Evolutionary conservation across 2,113 vertebrate genomes (phyloP), one percentile per base, ranked within the genome.

Genomic region (Limnothrissa miodon): DNA sequence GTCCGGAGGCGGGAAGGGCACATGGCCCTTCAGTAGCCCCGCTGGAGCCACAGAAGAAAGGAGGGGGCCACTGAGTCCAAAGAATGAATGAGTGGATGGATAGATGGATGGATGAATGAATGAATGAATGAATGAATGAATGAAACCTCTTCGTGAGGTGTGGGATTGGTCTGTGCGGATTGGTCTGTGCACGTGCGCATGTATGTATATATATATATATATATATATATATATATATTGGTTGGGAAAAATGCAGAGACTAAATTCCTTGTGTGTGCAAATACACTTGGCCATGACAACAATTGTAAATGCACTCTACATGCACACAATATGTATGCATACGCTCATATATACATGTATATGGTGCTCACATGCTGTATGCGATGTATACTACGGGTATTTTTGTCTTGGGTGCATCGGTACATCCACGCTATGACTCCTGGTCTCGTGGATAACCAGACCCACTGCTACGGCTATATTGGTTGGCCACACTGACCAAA

Each of bases 1-100:
- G 81, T 48, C 79, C 21, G 21, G n/a, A 81, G 53, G 70, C 80
- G 42, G 42, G 79, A 80, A 90, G 83, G 84, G 81, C 80, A 86
- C 83, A 78, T 78, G 66, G 45, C 82, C 80, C 45, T 45, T 70
- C 45, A 70, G 44, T 80, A 42, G 45, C 74, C 82, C 81, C 78
- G 53, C 29, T 78, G 74, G 53, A 36, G 82, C n/a, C 21, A 82
- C 51, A 42, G 33, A 39, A 66, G 17, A 70, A 7, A 19, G 45
- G 45, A 39, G 51, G 29, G 45, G 46, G 8, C 19, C 82, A 42
- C 42, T 42, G 6, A 42, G 42, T 42, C 42, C 2, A 42, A 42
- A 42, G 42, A 42, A 42, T 45, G 33, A 46, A 15, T 15, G 46
- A 48, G 17, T 48, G 13, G 15, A 48, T 15, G 15, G 1, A 48